A percentile compares a stretch with the other conserved stretches of the same genome.
Evolutionary conservation across 2,113 vertebrate genomes (phyloP).

Genomic region (Lates calcarifer): DNA sequence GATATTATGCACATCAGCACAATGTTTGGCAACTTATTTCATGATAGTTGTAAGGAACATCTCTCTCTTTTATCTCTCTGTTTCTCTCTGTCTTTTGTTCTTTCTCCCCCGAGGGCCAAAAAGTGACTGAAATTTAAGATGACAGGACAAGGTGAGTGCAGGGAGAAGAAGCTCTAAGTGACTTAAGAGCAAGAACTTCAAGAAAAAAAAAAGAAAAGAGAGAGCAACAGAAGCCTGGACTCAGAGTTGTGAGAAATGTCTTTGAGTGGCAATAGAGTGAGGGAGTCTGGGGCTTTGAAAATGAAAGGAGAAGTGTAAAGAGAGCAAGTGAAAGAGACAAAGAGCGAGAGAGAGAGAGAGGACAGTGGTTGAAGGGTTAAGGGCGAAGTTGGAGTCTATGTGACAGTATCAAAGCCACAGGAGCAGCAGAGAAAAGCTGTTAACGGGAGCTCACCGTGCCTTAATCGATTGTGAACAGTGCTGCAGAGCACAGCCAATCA

Average conservation of each 20-base stretch:
- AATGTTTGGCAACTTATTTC: conserved; percentile 36
- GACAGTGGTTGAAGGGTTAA: conserved; percentile 74
- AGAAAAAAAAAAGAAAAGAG: background rate
- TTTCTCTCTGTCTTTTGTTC: conserved; percentile 28
- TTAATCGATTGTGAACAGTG: conserved; percentile 87
- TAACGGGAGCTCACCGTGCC: conserved; percentile 81
- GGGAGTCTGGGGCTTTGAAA: conserved; percentile 55
- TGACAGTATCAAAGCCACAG: conserved; percentile 82
- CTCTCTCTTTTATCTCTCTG: conserved; percentile 30
- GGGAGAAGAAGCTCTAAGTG: conserved; percentile 44
- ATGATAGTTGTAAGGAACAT: conserved; percentile 42
- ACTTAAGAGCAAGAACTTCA: conserved; percentile 57
- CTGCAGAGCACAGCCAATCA: conserved; percentile 82
- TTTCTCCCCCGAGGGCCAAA: conserved; percentile 45
- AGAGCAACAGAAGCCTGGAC: conserved; percentile 43
- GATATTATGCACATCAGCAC: conserved; percentile 43
- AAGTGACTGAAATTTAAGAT: conserved; percentile 60
- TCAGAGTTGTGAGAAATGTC: conserved; percentile 37
- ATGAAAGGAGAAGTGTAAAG: conserved; percentile 61
- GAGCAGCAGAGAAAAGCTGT: conserved; percentile 84
- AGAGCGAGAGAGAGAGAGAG: conserved; percentile 38
- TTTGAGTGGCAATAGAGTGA: conserved; percentile 33
- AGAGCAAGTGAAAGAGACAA: conserved; percentile 50
- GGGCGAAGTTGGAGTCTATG: conserved; percentile 74
- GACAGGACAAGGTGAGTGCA: conserved; percentile 64